phyloP scores from a whole-genome alignment of 2,888 invertebrate genomes.

The Lampropteryx suffumata region DNA sequence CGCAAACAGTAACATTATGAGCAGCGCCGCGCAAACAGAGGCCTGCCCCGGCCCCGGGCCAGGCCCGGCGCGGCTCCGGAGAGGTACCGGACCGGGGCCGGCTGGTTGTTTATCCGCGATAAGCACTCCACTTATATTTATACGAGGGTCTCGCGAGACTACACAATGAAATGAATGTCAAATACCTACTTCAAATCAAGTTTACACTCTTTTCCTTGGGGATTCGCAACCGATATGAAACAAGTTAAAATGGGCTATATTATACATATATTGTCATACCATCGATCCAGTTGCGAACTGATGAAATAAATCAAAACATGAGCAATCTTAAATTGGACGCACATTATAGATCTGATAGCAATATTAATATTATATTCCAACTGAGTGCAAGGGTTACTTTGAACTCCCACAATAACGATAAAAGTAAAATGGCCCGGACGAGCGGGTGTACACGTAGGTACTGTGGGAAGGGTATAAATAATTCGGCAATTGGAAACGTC shows the following conservation, averaged over 20 bases:
- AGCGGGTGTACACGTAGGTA: too few relatives aligned
- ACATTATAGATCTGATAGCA: too few relatives aligned
- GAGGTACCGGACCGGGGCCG: conserved; percentile 4
- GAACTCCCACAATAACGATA: not conserved
- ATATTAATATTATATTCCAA: not conserved
- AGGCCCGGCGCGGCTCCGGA: conserved; percentile 13
- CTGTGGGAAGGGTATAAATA: conserved; percentile 7
- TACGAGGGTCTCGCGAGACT: conserved; percentile 23
- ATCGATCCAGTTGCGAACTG: too few relatives aligned
- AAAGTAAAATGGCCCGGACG: too few relatives aligned
- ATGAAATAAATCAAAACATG: too few relatives aligned
- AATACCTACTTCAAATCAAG: conserved; percentile 26
- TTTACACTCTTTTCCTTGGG: conserved; percentile 17
- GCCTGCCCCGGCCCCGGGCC: too few relatives aligned
- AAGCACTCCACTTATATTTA: conserved; percentile 21
- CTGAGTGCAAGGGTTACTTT: not conserved
- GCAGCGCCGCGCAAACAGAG: conserved; percentile 26
- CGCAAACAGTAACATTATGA: conserved; percentile 26
- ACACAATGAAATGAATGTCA: conserved; percentile 9
- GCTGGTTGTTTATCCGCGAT: conserved; percentile 30
- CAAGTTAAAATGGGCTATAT: not conserved
- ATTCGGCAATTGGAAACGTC: conserved; percentile 22
- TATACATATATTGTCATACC: too few relatives aligned
- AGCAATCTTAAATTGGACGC: too few relatives aligned
- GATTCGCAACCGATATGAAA: conserved; percentile 6